A percentile compares a stretch with the other conserved stretches of the same genome.
Evolutionary conservation across 2,888 invertebrate species (phyloP).

Genomic region (Drosophila affinis): DNA sequence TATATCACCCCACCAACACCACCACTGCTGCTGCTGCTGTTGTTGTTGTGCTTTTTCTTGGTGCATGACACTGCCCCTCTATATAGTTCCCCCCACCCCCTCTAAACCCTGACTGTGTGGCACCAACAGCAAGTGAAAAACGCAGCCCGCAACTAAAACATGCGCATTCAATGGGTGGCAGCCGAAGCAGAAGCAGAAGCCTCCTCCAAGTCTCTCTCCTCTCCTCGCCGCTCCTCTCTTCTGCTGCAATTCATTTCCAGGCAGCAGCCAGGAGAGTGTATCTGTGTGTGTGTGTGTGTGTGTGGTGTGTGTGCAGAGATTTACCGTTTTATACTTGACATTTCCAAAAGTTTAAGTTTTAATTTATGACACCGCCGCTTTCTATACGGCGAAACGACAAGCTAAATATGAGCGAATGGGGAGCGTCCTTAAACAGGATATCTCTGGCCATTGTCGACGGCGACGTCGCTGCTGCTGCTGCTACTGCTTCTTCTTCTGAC

Average conservation of each 20-base stretch:
- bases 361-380: conserved; percentile 84
- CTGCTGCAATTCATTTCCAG: conserved; percentile 75
- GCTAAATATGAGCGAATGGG: conserved; percentile 74
- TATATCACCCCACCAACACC: background rate
- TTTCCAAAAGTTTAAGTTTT: conserved; percentile 84
- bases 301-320: conserved; percentile 81
- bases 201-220: conserved; percentile 2
- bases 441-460: conserved; percentile 69
- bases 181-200: background rate
- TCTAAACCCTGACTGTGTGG: conserved; percentile 26
- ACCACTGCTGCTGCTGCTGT: conserved; percentile 31
- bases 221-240: conserved; percentile 1
- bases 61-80: conserved; percentile 32
- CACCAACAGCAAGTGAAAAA: conserved; percentile 51
- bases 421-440: conserved; percentile 73
- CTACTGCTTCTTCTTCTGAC: background rate
- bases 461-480: background rate
- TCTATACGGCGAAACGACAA: conserved; percentile 78
- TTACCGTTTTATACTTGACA: conserved; percentile 84
- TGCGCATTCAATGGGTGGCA: conserved; percentile 73
- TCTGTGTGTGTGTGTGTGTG: conserved; percentile 43
- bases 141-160: conserved; percentile 69
- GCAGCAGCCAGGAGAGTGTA: conserved; percentile 50
- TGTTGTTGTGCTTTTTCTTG: conserved; percentile 74
- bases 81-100: conserved; percentile 56